Conservation (phyloP, 2,888 invertebrate species). For the Synanthedon myopaeformis region DNA sequence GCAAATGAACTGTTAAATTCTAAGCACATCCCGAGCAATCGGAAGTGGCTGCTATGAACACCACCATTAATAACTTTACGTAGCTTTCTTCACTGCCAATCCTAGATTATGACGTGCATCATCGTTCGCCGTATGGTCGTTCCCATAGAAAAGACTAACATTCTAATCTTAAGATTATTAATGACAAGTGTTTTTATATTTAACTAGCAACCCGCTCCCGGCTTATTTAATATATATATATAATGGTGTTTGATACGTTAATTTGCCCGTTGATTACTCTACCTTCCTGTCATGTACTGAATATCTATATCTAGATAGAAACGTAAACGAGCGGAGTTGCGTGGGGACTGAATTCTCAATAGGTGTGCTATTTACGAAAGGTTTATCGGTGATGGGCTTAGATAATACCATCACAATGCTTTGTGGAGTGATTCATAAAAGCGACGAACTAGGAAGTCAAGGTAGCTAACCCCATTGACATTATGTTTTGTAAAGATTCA, state of each 20-base stretch:
- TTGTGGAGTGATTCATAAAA: slow-evolving; percentile 36
- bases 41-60: no score
- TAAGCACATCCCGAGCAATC: no score
- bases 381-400: slow-evolving; percentile 46
- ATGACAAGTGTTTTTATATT: no score
- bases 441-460: slow-evolving; percentile 17
- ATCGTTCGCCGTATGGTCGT: no score
- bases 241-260: background rate
- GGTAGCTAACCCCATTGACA: slow-evolving; percentile 8
- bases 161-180: no score
- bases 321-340: slow-evolving; percentile 22
- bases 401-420: slow-evolving; percentile 36
- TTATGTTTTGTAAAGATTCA: background rate
- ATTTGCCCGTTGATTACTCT: background rate
- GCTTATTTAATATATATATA: no score
- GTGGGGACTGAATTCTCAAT: slow-evolving; percentile 40
- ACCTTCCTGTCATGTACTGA: background rate
- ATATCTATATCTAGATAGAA: slow-evolving; percentile 1
- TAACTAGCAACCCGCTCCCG: no score
- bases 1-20: no score
- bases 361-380: slow-evolving; percentile 45
- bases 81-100: no score
- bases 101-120: no score
- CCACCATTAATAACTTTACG: no score
- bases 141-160: no score